A percentile compares a stretch with the other conserved stretches of the same genome.
phyloP scores from a whole-genome alignment of 2,888 invertebrate genomes.

The Lacanobia wlatinum region DNA sequence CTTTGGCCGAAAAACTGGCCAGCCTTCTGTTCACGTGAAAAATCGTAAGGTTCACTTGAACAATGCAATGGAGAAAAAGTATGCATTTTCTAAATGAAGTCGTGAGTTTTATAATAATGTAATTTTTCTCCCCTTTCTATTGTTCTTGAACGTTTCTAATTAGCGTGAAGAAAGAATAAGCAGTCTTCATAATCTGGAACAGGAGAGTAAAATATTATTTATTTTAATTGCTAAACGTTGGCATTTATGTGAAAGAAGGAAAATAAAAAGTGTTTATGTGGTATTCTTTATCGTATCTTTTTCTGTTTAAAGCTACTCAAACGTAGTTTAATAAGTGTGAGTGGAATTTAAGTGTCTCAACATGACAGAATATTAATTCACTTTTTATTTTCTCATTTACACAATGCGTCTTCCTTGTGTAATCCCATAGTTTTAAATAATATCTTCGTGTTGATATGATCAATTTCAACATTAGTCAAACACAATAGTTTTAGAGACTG shows the following conservation, averaged over 20 bases:
- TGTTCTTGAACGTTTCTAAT: constrained; percentile 75
- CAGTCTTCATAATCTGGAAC: constrained; percentile 82
- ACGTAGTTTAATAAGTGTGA: no score
- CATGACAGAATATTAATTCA: no score
- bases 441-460: no score
- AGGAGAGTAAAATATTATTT: constrained; percentile 13
- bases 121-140: constrained; percentile 31
- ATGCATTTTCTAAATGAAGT: constrained; percentile 5
- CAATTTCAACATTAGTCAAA: no score
- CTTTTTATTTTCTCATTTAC: no score
- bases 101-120: constrained; percentile 27
- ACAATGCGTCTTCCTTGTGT: no score
- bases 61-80: background rate
- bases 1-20: background rate
- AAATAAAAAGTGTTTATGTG: no score
- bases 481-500: no score
- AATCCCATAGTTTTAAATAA: no score
- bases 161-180: constrained; percentile 83
- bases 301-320: no score
- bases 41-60: background rate
- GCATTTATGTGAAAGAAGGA: background rate
- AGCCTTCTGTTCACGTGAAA: background rate
- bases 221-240: constrained; percentile 7
- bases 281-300: no score
- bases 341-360: no score